These are phyloP conservation scores for Eospalax fontanierii DNA, from an alignment of 2,797 vertebrate species.

Conservation along the genomic window DNA sequence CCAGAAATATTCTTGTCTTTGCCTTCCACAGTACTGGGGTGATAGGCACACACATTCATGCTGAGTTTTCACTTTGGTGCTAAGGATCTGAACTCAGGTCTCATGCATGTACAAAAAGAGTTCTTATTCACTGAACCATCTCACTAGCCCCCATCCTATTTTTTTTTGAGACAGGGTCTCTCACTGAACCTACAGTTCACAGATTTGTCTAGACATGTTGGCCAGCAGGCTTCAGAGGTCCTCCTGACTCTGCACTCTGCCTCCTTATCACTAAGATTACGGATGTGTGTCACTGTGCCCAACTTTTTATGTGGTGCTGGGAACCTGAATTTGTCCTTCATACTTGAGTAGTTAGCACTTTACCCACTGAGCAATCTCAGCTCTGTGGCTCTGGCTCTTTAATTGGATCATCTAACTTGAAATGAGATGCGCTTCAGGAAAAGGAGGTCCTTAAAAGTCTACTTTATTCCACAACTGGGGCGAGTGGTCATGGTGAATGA, in stretches of 20 bases:
- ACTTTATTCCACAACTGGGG: background rate
- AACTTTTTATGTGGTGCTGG: background rate
- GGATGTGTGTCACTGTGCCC: background rate
- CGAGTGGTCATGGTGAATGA: background rate
- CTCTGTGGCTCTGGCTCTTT: background rate
- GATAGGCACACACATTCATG: too few relatives aligned
- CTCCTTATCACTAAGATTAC: background rate
- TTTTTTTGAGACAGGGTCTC: background rate
- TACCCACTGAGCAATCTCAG: background rate
- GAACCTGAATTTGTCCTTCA: background rate
- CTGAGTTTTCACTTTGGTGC: background rate
- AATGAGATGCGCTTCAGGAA: conserved; percentile 3
- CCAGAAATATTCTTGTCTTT: background rate
- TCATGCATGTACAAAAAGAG: too few relatives aligned
- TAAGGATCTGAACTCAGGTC: background rate
- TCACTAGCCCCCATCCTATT: background rate
- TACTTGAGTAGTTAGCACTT: background rate
- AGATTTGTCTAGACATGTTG: background rate
- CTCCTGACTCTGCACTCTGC: background rate
- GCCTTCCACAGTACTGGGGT: background rate
- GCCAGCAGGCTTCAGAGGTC: background rate
- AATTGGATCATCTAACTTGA: conserved; percentile 21
- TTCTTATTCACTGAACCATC: background rate
- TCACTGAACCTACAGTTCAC: background rate
- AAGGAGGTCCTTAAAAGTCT: background rate